Evolutionary conservation across 2,113 vertebrate species (phyloP), one percentile per base, ranked within the genome.

Genomic region (Mesoclemmys tuberculata): DNA sequence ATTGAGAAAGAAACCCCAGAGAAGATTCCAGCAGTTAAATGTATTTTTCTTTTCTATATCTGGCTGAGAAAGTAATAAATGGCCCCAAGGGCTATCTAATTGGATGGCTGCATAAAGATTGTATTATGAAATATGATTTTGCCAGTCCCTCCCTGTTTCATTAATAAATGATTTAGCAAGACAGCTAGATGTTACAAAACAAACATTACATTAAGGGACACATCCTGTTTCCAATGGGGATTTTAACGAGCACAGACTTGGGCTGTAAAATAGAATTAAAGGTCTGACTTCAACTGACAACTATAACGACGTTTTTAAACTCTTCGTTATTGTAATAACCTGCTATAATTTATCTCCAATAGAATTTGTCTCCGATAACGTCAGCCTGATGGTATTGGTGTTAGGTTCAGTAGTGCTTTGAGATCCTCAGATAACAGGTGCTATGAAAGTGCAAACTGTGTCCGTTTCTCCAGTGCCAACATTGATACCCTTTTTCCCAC

Each of bases 181-280:
- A 55, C n/a, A 95, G 51, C 41, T 35, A 55, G 38, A 78, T 61
- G 18, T 85, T 95, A 64, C 78, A 90, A 89, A 94, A 80, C 92
- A 83, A 94, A 80, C 5, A 27, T 77, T 71, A 35, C 29, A 71
- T 0, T 6, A 78, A 81, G 68, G n/a, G 58, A 81, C 51, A 75
- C 87, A 14, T 55, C 55, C 61, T 38, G 31, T 79, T 93, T 83
- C 46, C 11, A 58, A 24, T 46, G 51, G 90, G 46, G 58, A 26
- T 26, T 79, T 93, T 16, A 81, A 6, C 1, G n/a, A 19, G 31
- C 85, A 38, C 79, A 78, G 52, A 78, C 78, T 87, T 54, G 87
- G 51, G 35, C 64, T 24, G 85, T 80, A 41, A 52, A 80, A 27
- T 5, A 85, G 55, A 55, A 46, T 56, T 74, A 79, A 89, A 55